Percentiles rank a stretch among this genome's conserved stretches.
phyloP scores from a whole-genome alignment of 1,140 invertebrate species.

The Proales similis region DNA sequence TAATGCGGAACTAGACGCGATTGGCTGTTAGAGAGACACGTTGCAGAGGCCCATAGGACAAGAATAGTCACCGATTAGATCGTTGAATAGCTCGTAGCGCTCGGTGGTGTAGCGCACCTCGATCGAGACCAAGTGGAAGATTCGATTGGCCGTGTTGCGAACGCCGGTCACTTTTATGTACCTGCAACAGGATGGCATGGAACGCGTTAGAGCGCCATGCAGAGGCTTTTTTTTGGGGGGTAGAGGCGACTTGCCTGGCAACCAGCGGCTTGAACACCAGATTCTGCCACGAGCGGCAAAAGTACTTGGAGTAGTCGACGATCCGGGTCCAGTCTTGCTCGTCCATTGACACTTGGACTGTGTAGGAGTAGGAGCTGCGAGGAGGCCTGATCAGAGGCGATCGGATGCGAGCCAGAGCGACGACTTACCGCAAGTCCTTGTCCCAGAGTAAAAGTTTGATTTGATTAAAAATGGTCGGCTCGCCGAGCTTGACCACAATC shows the following conservation, averaged over 20 bases:
- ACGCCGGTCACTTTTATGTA: slow-evolving; percentile 83
- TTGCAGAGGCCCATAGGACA: too few species aligned
- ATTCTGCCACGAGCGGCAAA: slow-evolving; percentile 90
- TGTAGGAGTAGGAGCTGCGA: slow-evolving; percentile 79
- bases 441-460: slow-evolving; percentile 88
- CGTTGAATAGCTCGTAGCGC: neutral
- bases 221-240: slow-evolving; percentile 38
- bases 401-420: neutral
- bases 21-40: too few species aligned
- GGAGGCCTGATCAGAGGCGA: neutral
- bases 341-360: slow-evolving; percentile 89
- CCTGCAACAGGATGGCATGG: too few species aligned
- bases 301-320: slow-evolving; percentile 79
- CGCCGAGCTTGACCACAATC: slow-evolving; percentile 65
- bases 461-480: slow-evolving; percentile 83
- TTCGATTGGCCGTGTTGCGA: slow-evolving; percentile 86
- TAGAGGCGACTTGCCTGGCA: too few species aligned
- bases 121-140: slow-evolving; percentile 94
- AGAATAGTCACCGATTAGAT: too few species aligned
- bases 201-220: slow-evolving; percentile 25
- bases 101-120: slow-evolving; percentile 55
- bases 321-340: slow-evolving; percentile 86
- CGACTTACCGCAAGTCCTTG: slow-evolving; percentile 67
- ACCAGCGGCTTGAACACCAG: slow-evolving; percentile 83
- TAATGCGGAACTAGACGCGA: slow-evolving; percentile 71